These are phyloP conservation scores for Prostheceraeus crozeri DNA, from an alignment of 2,888 invertebrate species.

Conservation along the genomic window DNA sequence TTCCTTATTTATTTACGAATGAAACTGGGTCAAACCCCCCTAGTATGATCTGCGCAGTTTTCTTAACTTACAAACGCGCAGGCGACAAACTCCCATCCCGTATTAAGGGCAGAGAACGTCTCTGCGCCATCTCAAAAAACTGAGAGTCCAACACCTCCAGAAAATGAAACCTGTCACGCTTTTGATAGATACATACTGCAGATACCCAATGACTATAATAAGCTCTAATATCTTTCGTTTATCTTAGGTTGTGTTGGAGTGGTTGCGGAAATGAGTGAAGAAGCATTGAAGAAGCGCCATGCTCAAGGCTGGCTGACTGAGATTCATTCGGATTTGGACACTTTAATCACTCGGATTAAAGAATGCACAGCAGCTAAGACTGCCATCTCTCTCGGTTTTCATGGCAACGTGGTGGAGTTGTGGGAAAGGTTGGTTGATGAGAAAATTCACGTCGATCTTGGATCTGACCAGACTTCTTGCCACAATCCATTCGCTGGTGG, in stretches of 20 bases:
- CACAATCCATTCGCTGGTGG: conserved; percentile 63
- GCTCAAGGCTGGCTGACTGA: conserved; percentile 63
- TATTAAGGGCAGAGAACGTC: no score
- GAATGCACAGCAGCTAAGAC: conserved; percentile 48
- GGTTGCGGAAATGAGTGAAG: conserved; percentile 61
- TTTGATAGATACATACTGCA: no score
- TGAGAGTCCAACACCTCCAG: no score
- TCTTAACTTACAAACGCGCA: no score
- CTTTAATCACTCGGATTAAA: conserved; percentile 55
- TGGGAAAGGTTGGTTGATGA: conserved; percentile 54
- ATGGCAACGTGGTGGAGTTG: conserved; percentile 61
- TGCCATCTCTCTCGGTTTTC: conserved; percentile 61
- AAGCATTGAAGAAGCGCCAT: conserved; percentile 60
- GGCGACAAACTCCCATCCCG: no score
- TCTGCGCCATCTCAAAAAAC: no score
- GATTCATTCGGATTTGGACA: conserved; percentile 58
- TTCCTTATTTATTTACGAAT: no score
- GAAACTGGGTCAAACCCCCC: no score
- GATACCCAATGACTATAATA: no score
- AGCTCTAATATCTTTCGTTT: no score
- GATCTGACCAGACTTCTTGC: conserved; percentile 63
- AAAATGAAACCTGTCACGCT: no score
- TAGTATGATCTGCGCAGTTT: no score
- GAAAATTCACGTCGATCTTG: conserved; percentile 59
- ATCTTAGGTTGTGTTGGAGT: conserved; percentile 63